Evolutionary conservation across 2,888 invertebrate species (phyloP).

Genomic region (Metopia argyrocephala): DNA sequence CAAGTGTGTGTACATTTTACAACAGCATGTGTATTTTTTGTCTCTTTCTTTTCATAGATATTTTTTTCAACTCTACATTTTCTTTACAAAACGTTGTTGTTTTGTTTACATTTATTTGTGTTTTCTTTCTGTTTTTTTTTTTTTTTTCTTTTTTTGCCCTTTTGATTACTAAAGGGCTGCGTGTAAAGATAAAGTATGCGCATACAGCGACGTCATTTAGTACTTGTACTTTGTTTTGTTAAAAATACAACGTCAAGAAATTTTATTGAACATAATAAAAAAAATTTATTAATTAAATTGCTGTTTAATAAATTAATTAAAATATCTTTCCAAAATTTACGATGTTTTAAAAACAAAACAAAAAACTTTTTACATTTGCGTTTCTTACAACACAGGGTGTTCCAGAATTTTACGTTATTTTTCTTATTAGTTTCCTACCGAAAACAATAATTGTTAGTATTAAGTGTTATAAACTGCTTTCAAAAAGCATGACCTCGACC

Average conservation of each 20-base stretch:
- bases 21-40: not conserved
- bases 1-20: slow-evolving; percentile 13
- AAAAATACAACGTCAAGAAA: not conserved
- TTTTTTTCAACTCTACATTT: no score
- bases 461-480: not conserved
- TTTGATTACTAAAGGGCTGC: slow-evolving; percentile 44
- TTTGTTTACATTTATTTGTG: slow-evolving; percentile 12
- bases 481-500: not conserved
- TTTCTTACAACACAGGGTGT: no score
- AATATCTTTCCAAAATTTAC: not conserved
- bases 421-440: no score
- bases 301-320: slow-evolving; percentile 2
- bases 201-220: not conserved
- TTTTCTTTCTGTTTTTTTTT: not conserved
- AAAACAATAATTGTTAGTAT: no score
- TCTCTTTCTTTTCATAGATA: not conserved
- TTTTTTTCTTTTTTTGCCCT: slow-evolving; percentile 23
- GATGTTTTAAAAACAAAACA: not conserved
- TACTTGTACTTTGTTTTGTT: not conserved
- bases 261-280: not conserved
- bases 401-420: no score
- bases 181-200: slow-evolving; percentile 31
- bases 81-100: no score
- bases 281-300: slow-evolving; percentile 7
- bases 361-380: no score